Base-by-base conservation (phyloP, 2,113 vertebrate genomes). In the Pituophis catenifer region DNA sequence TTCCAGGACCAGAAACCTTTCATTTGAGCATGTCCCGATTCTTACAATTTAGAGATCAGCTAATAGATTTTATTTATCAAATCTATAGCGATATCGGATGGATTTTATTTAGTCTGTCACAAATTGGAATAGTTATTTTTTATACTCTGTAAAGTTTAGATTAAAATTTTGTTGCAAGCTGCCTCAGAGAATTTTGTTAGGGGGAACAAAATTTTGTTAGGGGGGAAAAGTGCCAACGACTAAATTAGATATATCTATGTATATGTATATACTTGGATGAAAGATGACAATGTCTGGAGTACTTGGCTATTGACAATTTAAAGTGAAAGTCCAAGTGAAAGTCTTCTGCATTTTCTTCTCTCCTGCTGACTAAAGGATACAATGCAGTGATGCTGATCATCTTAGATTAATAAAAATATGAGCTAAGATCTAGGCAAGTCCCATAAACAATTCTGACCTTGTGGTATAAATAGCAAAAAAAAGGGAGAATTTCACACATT, bases 381-480 rank as follows among this genome's bases (percentile, higher is more conserved):
- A 70, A 44, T 92, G 86, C 86, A 89, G 53, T 75, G 58, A 92
- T 70, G 86, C 86, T 44, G 48, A 92, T 88, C 86, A 17, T 13
- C 23, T 19, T 33, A 92, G 86, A 70, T 88, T 38, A 92, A 89
- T 59, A 92, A 65, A 62, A 92, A 88, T 88, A 65, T 59, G 86
- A 70, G 59, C n/a, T 29, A 15, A 70, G 48, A 54, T 89, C 59
- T 70, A 89, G 91, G 86, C 91, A 88, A 87, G n/a, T 44, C 58
- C 58, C 86, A 92, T 92, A 92, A 92, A 92, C 59, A 92, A 55
- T 89, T 52, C 86, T 92, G 86, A 92, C 91, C 91, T 92, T 92
- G 91, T 88, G 59, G 21, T 92, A 92, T 92, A 92, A 92, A 89
- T 92, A 92, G 91, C 86, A 5, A 48, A 23, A 9, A 10, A 44